Evolutionary conservation across 2,888 invertebrate genomes (phyloP).

Genomic region (Perizoma flavofasciatum): DNA sequence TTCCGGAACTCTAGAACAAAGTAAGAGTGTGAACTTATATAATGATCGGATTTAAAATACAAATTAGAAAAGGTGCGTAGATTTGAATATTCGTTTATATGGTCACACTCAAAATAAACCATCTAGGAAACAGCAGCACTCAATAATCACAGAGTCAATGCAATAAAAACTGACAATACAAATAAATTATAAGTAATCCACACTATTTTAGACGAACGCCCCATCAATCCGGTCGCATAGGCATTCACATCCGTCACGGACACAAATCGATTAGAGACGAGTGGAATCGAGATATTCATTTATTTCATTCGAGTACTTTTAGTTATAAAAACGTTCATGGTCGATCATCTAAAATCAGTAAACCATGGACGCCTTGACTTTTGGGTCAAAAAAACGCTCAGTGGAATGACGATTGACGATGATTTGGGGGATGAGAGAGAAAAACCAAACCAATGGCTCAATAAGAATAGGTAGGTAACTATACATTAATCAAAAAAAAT

Average conservation of each 20-base stretch:
- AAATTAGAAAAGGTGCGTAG: no score
- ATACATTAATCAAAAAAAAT: no score
- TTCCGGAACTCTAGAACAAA: no score
- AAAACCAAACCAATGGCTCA: no score
- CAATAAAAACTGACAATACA: conserved; percentile 38
- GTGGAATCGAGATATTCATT: conserved; percentile 31
- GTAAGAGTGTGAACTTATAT: no score
- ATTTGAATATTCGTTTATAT: not conserved
- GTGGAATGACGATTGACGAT: no score
- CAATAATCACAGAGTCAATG: conserved; percentile 26
- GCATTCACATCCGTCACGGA: conserved; percentile 42
- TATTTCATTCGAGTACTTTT: conserved; percentile 12
- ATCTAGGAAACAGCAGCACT: conserved; percentile 7
- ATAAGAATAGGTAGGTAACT: no score
- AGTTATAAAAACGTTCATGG: no score
- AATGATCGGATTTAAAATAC: no score
- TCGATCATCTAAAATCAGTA: no score
- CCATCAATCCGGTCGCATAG: conserved; percentile 40
- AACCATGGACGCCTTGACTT: not conserved
- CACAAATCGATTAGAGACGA: conserved; percentile 35
- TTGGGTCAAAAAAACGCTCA: not conserved
- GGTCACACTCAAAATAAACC: not conserved
- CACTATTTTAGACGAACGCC: conserved; percentile 39
- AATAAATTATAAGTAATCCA: conserved; percentile 43
- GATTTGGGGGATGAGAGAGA: no score